phyloP scores from a whole-genome alignment of 2,888 invertebrate genomes.

The Autographa pulchrina region DNA sequence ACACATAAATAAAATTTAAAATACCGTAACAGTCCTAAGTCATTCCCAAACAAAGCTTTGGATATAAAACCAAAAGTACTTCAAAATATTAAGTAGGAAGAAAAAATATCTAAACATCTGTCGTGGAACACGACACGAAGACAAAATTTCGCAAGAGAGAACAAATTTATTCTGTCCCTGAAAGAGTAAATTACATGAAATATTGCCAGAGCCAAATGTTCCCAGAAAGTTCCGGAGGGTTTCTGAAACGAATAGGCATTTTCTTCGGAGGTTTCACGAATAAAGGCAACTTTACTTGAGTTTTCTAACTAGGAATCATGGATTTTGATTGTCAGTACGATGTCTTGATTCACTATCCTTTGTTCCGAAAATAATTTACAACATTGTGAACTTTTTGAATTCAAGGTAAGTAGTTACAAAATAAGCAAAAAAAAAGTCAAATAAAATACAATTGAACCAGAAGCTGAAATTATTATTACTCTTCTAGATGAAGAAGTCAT shows the following conservation, averaged over 20 bases:
- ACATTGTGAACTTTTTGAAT: background rate
- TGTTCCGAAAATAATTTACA: slow-evolving; percentile 9
- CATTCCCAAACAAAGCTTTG: slow-evolving; percentile 27
- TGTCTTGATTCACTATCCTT: slow-evolving; percentile 20
- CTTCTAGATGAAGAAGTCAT: background rate
- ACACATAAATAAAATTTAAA: slow-evolving; percentile 12
- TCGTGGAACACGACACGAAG: slow-evolving; percentile 67
- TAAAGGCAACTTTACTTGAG: slow-evolving; percentile 39
- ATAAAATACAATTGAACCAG: no score
- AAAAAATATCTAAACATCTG: slow-evolving; percentile 72
- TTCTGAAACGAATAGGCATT: slow-evolving; percentile 68
- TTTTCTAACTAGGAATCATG: slow-evolving; percentile 37
- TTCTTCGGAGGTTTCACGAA: slow-evolving; percentile 47
- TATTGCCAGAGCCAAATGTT: slow-evolving; percentile 80
- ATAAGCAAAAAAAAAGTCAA: no score
- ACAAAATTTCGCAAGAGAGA: slow-evolving; percentile 58
- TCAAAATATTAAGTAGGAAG: slow-evolving; percentile 41
- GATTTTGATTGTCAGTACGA: slow-evolving; percentile 28
- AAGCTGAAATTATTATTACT: no score
- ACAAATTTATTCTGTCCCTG: slow-evolving; percentile 82
- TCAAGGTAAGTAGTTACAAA: background rate
- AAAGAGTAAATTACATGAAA: slow-evolving; percentile 85
- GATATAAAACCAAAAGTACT: slow-evolving; percentile 23
- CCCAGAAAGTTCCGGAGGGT: slow-evolving; percentile 61
- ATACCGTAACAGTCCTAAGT: slow-evolving; percentile 21